Evolutionary conservation across 2,888 invertebrate genomes (phyloP).

Genomic region (Alloplasta piceator): DNA sequence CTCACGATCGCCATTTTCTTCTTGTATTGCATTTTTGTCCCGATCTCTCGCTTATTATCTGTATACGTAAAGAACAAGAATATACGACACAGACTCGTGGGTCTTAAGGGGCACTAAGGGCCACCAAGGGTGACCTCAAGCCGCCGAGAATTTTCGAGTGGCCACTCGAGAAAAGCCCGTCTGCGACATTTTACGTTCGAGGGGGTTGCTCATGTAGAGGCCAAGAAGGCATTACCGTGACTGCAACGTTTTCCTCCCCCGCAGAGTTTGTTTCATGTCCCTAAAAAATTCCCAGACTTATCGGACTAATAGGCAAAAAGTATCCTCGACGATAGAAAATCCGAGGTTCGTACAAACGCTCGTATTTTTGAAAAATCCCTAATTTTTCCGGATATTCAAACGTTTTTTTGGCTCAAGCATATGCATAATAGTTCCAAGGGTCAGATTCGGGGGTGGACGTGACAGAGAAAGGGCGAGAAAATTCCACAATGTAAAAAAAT

Average conservation of each 20-base stretch:
- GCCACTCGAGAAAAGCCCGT: not conserved
- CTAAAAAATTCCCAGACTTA: no score
- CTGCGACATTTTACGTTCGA: slow-evolving; percentile 1
- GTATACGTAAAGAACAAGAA: not conserved
- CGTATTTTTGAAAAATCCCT: not conserved
- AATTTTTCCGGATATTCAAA: no score
- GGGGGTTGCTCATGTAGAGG: slow-evolving; percentile 5
- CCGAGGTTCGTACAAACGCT: not conserved
- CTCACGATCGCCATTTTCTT: no score
- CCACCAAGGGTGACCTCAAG: not conserved
- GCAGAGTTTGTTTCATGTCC: no score
- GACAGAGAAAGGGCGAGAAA: not conserved
- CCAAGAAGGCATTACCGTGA: not conserved
- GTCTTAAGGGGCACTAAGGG: not conserved
- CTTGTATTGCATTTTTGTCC: no score
- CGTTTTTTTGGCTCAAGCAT: no score
- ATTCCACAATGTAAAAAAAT: not conserved
- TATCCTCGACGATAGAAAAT: not conserved
- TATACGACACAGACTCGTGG: not conserved
- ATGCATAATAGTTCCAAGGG: no score
- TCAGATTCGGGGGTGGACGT: not conserved
- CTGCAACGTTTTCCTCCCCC: not conserved
- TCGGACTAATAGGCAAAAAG: no score
- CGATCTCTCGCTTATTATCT: no score
- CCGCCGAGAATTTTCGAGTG: not conserved